Percentiles rank a stretch among this genome's conserved stretches.
These are phyloP conservation scores for Platalea minor DNA, from an alignment of 2,797 vertebrate genomes.

Conservation along the genomic window DNA sequence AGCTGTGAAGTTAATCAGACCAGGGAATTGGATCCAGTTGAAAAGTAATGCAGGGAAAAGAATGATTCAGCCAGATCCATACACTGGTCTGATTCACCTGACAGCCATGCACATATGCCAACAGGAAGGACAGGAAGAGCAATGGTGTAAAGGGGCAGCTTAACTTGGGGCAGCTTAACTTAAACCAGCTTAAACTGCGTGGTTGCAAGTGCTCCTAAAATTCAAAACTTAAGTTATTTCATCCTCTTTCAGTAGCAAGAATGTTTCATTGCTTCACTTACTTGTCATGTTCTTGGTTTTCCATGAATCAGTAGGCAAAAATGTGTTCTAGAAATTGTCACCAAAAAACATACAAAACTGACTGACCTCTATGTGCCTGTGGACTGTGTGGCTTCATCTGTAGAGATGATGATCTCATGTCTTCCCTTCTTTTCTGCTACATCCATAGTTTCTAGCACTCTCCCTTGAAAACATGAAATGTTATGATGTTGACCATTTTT, in stretches of 20 bases:
- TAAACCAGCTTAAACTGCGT: neutral
- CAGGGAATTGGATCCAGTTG: neutral
- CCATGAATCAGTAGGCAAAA: slow-evolving; percentile 25
- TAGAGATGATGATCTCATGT: neutral
- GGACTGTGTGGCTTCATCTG: neutral
- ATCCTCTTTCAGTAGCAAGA: neutral
- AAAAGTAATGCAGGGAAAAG: neutral
- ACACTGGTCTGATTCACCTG: neutral
- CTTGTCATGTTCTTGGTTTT: neutral
- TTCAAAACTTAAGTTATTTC: neutral
- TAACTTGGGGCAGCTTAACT: neutral
- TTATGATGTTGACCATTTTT: neutral
- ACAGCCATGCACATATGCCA: neutral
- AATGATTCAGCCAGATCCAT: neutral
- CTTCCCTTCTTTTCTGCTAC: neutral
- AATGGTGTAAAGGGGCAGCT: neutral
- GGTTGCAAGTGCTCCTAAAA: neutral
- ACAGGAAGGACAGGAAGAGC: neutral
- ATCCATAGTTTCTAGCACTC: neutral
- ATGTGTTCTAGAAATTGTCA: neutral
- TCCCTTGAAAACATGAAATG: neutral
- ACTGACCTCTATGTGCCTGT: neutral
- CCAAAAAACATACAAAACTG: neutral
- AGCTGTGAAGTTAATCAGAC: neutral
- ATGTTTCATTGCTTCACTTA: neutral